Conservation (phyloP, 2,888 invertebrate genomes). For the Cepaea hortensis region DNA sequence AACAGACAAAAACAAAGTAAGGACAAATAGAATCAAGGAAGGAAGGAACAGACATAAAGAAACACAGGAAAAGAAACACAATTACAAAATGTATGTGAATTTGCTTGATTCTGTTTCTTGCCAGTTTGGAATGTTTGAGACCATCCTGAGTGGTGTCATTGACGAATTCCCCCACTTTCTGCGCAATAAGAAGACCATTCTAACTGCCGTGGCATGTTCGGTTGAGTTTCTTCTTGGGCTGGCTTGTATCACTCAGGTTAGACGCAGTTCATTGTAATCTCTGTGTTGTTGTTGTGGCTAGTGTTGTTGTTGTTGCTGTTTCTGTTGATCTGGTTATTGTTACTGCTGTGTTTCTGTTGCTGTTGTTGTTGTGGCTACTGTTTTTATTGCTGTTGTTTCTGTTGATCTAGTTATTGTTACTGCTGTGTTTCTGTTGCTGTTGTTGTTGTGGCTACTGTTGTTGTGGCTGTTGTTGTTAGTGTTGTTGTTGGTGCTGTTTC, state of each 20-base stretch:
- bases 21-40: too few species aligned
- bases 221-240: conserved; percentile 83
- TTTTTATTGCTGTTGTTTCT: too few species aligned
- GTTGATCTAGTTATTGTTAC: too few species aligned
- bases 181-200: conserved; percentile 79
- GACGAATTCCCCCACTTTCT: conserved; percentile 83
- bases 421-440: too few species aligned
- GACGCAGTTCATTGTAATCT: conserved; percentile 53
- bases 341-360: too few species aligned
- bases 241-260: conserved; percentile 86
- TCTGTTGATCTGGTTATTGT: not conserved
- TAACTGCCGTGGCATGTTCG: conserved; percentile 82
- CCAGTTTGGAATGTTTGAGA: conserved; percentile 90
- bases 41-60: too few species aligned
- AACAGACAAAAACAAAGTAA: too few species aligned
- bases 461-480: too few species aligned
- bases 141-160: conserved; percentile 84
- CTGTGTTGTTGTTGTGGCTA: not conserved
- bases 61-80: too few species aligned
- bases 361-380: too few species aligned
- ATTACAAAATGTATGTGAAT: not conserved
- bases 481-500: too few species aligned
- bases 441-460: too few species aligned
- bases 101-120: not conserved
- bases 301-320: not conserved